Evolutionary conservation across 2,888 invertebrate species (phyloP), one percentile per base, ranked within the genome.

Genomic region (Fragum fragum): DNA sequence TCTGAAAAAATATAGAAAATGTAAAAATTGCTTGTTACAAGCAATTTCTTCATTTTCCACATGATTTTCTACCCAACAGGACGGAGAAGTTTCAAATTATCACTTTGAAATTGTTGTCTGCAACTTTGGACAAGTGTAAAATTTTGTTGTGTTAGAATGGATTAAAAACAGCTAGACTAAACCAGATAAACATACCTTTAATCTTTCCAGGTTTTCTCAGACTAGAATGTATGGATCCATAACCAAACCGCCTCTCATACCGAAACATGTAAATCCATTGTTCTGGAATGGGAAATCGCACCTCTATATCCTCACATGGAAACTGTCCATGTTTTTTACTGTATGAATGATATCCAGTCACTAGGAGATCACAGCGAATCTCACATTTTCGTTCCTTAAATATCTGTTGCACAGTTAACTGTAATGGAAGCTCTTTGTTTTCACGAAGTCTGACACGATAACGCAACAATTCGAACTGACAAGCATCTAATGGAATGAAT

Each of bases 221-320:
- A 23, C 98, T 97, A 0, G 98, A 98, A 95, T 99, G 98, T 36
- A 99, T 97, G n/a, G 98, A 98, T 21, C 99, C 99, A 94, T 98
- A 98, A 93, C 98, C 96, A 95, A 99, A 99, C 95, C 99, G 98
- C 93, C 99, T 99, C 88, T 99, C 99, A 61, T 99, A 98, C 83
- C 99, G 96, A 95, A 99, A 99, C 93, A 99, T 96, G 95, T 99
- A 99, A 93, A 99, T 99, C 99, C 99, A 99, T 93, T 98, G 98
- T 95, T 99, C 99, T 26, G 99, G 99, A 91, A 99, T 98, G 18
- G 99, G 99, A 95, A 99, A 95, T 16, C 95, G 88, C 76, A 99
- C 97, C 95, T 97, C 97, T 39, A 99, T 99, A 95, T 99, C 99
- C 86, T 94, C 94, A 89, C 94, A 94, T 0, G 94, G 94, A 76